phyloP scores from a whole-genome alignment of 2,888 invertebrate species.

The Drosophila robusta region DNA sequence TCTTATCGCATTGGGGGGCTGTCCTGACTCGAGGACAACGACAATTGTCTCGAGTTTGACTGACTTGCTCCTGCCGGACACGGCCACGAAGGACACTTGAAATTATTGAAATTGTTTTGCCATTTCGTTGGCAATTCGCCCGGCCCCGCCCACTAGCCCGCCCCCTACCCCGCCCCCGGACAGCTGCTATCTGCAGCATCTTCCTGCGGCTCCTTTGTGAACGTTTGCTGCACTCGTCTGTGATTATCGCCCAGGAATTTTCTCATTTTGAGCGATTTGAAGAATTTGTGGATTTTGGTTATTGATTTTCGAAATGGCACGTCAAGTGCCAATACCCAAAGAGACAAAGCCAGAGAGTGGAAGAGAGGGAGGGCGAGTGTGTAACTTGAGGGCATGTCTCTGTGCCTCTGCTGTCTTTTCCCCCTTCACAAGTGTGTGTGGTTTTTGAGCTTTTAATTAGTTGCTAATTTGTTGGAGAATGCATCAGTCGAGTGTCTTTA shows the following conservation, averaged over 20 bases:
- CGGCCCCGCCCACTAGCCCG: neutral
- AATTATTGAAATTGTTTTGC: conserved; percentile 81
- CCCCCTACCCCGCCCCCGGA: neutral
- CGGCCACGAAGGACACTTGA: conserved; percentile 77
- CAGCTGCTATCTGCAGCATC: conserved; percentile 17
- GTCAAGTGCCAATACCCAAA: conserved; percentile 48
- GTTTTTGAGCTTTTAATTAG: conserved; percentile 75
- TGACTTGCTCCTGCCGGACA: conserved; percentile 56
- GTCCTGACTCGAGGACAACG: conserved; percentile 62
- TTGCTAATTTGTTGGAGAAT: conserved; percentile 70
- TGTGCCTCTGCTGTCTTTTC: conserved; percentile 1
- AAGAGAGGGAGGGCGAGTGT: neutral
- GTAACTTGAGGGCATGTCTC: conserved; percentile 6
- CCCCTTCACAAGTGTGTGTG: conserved; percentile 32
- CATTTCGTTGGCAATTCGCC: conserved; percentile 52
- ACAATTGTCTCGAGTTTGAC: conserved; percentile 63
- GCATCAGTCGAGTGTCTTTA: conserved; percentile 50
- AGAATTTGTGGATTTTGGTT: conserved; percentile 81
- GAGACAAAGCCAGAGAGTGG: conserved; percentile 1
- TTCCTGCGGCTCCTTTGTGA: conserved; percentile 28
- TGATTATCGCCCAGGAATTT: conserved; percentile 78
- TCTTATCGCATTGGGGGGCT: conserved; percentile 58
- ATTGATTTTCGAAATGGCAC: conserved; percentile 71
- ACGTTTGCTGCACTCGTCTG: conserved; percentile 50
- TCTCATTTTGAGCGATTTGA: conserved; percentile 78